These are phyloP conservation scores for Drosophila longiperda DNA, from an alignment of 2,888 invertebrate species.

Conservation along the genomic window DNA sequence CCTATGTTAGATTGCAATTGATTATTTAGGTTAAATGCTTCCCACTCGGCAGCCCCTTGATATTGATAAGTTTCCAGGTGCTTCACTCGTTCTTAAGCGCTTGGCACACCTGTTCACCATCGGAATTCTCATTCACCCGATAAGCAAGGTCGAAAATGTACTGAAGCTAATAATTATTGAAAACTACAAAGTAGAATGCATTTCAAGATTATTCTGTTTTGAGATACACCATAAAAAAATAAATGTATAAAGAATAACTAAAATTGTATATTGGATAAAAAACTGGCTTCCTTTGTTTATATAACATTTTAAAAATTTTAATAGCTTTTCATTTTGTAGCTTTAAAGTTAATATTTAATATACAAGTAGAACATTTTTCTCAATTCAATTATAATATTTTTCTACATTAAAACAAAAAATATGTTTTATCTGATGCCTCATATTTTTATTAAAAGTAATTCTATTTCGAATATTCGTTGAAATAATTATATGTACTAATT, in stretches of 20 bases:
- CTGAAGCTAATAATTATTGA: constrained; percentile 36
- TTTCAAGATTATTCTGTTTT: constrained; percentile 16
- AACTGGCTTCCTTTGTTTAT: background rate
- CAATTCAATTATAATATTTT: background rate
- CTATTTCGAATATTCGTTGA: background rate
- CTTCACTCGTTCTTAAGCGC: constrained; percentile 4
- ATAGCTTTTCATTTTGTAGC: no score
- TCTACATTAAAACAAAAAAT: no score
- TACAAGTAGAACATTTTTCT: no score
- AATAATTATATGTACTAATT: background rate
- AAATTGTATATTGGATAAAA: background rate
- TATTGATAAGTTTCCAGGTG: constrained; percentile 35
- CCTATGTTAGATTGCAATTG: constrained; percentile 43
- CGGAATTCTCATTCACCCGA: background rate
- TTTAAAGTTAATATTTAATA: no score
- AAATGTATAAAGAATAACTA: background rate
- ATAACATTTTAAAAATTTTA: background rate
- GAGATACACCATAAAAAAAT: constrained; percentile 39
- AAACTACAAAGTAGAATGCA: constrained; percentile 2
- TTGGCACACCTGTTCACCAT: constrained; percentile 60
- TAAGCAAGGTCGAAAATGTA: constrained; percentile 60
- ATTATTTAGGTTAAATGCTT: constrained; percentile 32
- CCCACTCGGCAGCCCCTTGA: constrained; percentile 24
- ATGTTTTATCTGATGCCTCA: background rate
- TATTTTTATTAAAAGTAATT: background rate